Evolutionary conservation across 2,797 vertebrate genomes (phyloP).

Genomic region (Cossypha caffra): DNA sequence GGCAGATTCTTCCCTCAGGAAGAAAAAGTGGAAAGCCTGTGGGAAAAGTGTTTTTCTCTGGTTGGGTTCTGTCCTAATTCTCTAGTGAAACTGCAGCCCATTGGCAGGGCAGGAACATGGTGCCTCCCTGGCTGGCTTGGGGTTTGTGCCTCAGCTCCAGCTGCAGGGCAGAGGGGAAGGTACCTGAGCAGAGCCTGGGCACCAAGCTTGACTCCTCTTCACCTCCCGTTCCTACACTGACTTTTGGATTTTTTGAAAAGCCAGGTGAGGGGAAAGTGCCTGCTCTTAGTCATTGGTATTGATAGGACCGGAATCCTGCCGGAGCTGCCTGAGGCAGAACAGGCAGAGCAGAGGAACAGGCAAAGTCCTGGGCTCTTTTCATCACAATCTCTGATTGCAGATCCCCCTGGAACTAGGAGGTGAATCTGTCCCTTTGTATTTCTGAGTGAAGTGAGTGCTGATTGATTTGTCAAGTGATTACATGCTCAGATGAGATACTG

Average conservation of each 20-base stretch:
- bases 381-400: conserved; percentile 17
- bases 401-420: not conserved
- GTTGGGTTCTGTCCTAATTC: not conserved
- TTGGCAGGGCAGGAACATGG: fast-evolving
- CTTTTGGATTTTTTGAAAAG: not conserved
- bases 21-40: not conserved
- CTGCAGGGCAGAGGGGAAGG: too few species aligned
- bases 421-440: conserved; percentile 58
- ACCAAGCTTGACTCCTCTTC: not conserved
- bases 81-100: fast-evolving
- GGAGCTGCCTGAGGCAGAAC: not conserved
- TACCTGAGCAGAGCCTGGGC: not conserved
- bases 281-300: not conserved
- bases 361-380: not conserved
- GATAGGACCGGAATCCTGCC: not conserved
- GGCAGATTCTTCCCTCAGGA: not conserved
- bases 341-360: not conserved
- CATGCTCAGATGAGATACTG: conserved; percentile 44
- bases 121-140: not conserved
- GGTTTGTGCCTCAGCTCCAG: fast-evolving
- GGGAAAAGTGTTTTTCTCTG: not conserved
- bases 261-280: not conserved
- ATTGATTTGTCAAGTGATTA: conserved; percentile 68
- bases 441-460: conserved; percentile 47
- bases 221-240: not conserved